Evolutionary conservation across 2,797 vertebrate genomes (phyloP), one percentile per base, ranked within the genome.

Genomic region (Phrynocephalus guinanensis): DNA sequence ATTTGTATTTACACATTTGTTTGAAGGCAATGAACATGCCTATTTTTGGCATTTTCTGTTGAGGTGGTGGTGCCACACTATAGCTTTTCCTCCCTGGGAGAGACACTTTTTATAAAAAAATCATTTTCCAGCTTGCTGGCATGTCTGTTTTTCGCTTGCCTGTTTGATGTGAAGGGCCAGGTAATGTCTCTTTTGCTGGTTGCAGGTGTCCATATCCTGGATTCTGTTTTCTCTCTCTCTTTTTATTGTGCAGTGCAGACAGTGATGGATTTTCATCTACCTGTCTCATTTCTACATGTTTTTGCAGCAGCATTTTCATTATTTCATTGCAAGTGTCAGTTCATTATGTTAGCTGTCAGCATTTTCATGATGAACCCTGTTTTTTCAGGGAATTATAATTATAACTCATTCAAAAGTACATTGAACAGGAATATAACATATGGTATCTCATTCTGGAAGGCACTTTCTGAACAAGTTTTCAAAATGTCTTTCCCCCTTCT

Each of bases 321-420:
- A 89, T 87, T 95, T 93, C 26, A 79, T 33, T 89, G 86, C 79
- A 91, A 93, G 88, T 86, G n/a, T 72, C 3, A 93, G 89, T 93
- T 89, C 38, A 87, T 28, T 88, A 26, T 82, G 68, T 85, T 89
- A 92, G 20, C 68, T 93, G 70, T 91, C 91, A 91, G n/a, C 22
- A 90, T 90, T 93, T 93, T 89, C 83, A 88, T 86, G 76, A 87
- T 80, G 70, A 94, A 88, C 60, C 82, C 67, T 88, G 73, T 68
- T 86, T 91, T 91, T 89, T 84, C 86, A 11, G 85, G 86, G 9
- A 7, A 67, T 93, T 90, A 87, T 90, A 88, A 84, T 89, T 83
- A 84, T 71, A 90, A 94, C 3, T 85, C 18, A 87, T 81, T 89
- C 92, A 72, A 85, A 89, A 83, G 24, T 82, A 84, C 85, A 86